phyloP scores from a whole-genome alignment of 2,113 vertebrate genomes.

The Addax nasomaculatus region DNA sequence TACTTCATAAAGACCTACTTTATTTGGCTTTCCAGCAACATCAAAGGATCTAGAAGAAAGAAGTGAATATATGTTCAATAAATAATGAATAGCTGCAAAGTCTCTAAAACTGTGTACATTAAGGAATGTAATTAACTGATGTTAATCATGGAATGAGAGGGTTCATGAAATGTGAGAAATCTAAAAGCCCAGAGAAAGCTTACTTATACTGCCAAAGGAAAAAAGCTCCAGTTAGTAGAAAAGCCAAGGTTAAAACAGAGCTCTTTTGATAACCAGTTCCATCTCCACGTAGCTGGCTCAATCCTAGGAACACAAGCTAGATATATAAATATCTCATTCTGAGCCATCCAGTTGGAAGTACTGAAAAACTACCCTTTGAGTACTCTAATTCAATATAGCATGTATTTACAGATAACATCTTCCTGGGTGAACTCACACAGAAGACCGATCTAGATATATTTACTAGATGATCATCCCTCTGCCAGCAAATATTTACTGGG shows the following conservation, averaged over 20 bases:
- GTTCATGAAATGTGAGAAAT: neutral
- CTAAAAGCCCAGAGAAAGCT: neutral
- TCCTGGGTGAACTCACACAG: neutral
- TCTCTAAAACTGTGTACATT: neutral
- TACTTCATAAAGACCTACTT: neutral
- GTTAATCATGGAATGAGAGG: neutral
- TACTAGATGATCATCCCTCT: neutral
- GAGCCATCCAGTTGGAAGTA: neutral
- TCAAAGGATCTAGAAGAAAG: neutral
- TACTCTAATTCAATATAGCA: neutral
- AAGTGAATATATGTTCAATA: neutral
- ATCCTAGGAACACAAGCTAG: neutral
- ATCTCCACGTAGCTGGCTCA: accelerated
- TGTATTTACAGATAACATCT: neutral
- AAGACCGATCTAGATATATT: neutral
- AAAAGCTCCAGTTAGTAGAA: neutral
- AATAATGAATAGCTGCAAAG: neutral
- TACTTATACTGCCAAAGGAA: neutral
- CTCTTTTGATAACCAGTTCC: neutral
- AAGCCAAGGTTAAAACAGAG: neutral
- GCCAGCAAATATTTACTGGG: neutral
- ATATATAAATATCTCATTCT: neutral
- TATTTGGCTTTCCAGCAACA: neutral
- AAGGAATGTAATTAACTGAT: neutral
- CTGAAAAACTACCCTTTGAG: neutral